Conservation (phyloP, 2,888 invertebrate species). For the Mystacides longicornis region DNA sequence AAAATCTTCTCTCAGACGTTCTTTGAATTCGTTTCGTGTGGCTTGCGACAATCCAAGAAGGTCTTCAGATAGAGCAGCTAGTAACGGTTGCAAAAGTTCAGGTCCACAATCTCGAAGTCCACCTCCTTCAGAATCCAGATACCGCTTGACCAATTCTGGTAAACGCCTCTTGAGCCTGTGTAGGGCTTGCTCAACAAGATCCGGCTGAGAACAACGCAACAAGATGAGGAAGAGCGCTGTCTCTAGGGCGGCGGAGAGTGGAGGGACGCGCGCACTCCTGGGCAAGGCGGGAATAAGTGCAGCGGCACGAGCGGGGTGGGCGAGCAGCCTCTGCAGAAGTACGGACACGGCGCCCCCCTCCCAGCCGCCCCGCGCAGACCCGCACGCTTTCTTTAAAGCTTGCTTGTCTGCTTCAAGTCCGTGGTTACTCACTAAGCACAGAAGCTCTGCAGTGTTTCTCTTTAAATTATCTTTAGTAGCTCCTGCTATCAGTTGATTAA, state of each 20-base stretch:
- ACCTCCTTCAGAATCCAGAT: slow-evolving; percentile 73
- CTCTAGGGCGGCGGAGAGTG: slow-evolving; percentile 80
- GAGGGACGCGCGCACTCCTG: slow-evolving; percentile 13
- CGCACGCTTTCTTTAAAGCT: slow-evolving; percentile 12
- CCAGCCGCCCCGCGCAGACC: slow-evolving; percentile 21
- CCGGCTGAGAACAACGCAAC: slow-evolving; percentile 70
- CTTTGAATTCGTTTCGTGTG: slow-evolving; percentile 72
- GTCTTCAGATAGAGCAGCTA: slow-evolving; percentile 56
- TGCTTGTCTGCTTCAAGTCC: slow-evolving; percentile 20
- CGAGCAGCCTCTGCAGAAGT: slow-evolving; percentile 15
- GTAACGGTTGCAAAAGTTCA: slow-evolving; percentile 78
- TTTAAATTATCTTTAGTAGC: slow-evolving; percentile 94
- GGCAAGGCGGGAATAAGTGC: slow-evolving; percentile 16
- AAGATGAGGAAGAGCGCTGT: slow-evolving; percentile 83
- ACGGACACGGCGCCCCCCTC: slow-evolving; percentile 13
- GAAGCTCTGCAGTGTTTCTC: slow-evolving; percentile 81
- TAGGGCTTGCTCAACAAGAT: slow-evolving; percentile 65
- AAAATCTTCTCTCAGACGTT: slow-evolving; percentile 77
- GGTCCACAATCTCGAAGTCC: slow-evolving; percentile 86
- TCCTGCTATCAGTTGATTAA: slow-evolving; percentile 93
- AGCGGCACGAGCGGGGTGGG: slow-evolving; percentile 22
- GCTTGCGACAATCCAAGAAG: slow-evolving; percentile 62
- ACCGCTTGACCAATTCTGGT: slow-evolving; percentile 78
- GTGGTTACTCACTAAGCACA: slow-evolving; percentile 29
- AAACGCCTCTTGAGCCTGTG: slow-evolving; percentile 76